phyloP scores from a whole-genome alignment of 53 echinoderm and acorn worm genomes.

The Stichopus horrens region DNA sequence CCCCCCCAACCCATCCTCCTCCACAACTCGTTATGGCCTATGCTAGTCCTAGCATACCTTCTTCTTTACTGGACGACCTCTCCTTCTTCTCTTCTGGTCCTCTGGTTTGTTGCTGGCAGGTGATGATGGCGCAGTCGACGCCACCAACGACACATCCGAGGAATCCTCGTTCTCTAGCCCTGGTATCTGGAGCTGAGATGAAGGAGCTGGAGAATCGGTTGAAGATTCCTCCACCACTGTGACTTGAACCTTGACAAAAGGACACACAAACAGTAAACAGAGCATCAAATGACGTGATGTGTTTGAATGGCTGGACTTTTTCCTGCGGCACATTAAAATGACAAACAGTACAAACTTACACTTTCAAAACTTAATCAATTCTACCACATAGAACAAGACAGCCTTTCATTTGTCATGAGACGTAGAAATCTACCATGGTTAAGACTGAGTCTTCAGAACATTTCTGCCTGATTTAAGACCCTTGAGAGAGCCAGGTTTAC shows the following conservation, averaged over 20 bases:
- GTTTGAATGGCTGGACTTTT: too few species aligned
- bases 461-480: too few species aligned
- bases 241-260: conserved; percentile 15
- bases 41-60: background rate
- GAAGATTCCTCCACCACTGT: conserved; percentile 31
- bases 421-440: too few species aligned
- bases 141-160: conserved; percentile 35
- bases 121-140: conserved; percentile 42
- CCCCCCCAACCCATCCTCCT: too few species aligned
- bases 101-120: conserved; percentile 8
- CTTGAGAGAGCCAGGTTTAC: too few species aligned
- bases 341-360: too few species aligned
- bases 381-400: too few species aligned
- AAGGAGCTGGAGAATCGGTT: conserved; percentile 10
- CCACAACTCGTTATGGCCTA: too few species aligned
- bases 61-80: conserved; percentile 38
- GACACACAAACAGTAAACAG: background rate
- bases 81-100: conserved; percentile 26
- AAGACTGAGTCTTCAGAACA: too few species aligned
- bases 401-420: too few species aligned
- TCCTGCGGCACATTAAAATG: too few species aligned
- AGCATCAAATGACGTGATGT: background rate
- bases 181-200: conserved; percentile 22
- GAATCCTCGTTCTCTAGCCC: conserved; percentile 24
- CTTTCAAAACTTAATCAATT: too few species aligned